A percentile compares a stretch with the other conserved stretches of the same genome.
phyloP scores from a whole-genome alignment of 1,140 invertebrate genomes.

The Venturia canescens region DNA sequence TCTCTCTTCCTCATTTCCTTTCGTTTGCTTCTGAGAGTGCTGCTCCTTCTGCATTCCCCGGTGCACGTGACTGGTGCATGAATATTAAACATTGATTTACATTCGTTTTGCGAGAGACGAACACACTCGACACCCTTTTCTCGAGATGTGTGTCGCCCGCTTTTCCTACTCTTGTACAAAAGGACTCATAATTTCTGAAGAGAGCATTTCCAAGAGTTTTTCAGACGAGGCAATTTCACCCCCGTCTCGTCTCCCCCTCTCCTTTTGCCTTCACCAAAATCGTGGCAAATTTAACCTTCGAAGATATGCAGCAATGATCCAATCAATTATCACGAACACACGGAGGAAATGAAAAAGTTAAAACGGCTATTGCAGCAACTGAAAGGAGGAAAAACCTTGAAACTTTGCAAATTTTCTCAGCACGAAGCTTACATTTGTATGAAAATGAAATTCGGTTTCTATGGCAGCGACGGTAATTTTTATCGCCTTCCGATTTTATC shows the following conservation, averaged over 20 bases:
- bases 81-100: slow-evolving; percentile 33
- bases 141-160: background rate
- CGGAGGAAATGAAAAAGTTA: no score
- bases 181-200: background rate
- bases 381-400: no score
- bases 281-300: no score
- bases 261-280: background rate
- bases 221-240: background rate
- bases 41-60: slow-evolving; percentile 18
- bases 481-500: no score
- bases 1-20: background rate
- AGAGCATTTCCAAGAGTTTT: background rate
- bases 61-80: slow-evolving; percentile 21
- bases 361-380: no score
- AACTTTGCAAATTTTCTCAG: no score
- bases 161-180: background rate
- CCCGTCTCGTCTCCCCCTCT: background rate
- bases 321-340: no score
- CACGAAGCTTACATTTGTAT: no score
- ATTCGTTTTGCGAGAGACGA: slow-evolving; percentile 11
- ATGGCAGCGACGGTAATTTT: no score
- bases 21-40: slow-evolving; percentile 11
- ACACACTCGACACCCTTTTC: slow-evolving; percentile 11
- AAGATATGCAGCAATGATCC: no score
- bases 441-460: no score